A percentile compares a stretch with the other conserved stretches of the same genome.
These are phyloP conservation scores for Tenthredo livida DNA, from an alignment of 2,888 invertebrate species.

Conservation along the genomic window DNA sequence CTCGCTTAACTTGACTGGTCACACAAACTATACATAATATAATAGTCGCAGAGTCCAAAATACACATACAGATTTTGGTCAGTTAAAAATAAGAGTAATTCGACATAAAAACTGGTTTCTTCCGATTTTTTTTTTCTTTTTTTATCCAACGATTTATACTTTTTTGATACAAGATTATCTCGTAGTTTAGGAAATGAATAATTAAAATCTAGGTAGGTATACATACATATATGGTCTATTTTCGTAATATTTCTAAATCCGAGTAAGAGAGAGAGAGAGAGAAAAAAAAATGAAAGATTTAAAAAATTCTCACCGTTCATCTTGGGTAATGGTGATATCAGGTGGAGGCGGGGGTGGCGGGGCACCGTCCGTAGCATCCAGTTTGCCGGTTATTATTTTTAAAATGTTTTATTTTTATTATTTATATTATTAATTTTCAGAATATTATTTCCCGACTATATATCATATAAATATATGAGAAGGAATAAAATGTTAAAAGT, in stretches of 20 bases:
- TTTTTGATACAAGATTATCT: not conserved
- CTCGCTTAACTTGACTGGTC: not conserved
- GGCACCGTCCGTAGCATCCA: constrained; percentile 77
- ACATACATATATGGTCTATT: not conserved
- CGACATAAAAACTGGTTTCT: not conserved
- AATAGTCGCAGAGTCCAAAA: not conserved
- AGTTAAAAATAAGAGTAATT: not conserved
- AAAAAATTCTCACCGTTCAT: constrained; percentile 74
- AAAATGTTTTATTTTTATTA: not conserved
- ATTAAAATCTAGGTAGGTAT: not conserved
- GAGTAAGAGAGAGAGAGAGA: not conserved
- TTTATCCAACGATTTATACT: not conserved
- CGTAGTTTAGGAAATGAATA: not conserved
- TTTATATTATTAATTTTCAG: not conserved
- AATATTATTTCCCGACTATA: not conserved
- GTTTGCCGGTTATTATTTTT: constrained; percentile 73
- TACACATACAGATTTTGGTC: not conserved
- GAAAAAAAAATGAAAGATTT: not conserved
- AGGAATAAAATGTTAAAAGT: too few species aligned
- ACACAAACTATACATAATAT: not conserved
- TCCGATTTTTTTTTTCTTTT: not conserved
- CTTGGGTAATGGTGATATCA: constrained; percentile 76
- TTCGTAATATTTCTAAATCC: not conserved
- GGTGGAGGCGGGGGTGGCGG: constrained; percentile 75
- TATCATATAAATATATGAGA: too few species aligned